These are phyloP conservation scores for Hapalemur alaotrensis DNA, from an alignment of 2,797 vertebrate genomes.

Conservation along the genomic window DNA sequence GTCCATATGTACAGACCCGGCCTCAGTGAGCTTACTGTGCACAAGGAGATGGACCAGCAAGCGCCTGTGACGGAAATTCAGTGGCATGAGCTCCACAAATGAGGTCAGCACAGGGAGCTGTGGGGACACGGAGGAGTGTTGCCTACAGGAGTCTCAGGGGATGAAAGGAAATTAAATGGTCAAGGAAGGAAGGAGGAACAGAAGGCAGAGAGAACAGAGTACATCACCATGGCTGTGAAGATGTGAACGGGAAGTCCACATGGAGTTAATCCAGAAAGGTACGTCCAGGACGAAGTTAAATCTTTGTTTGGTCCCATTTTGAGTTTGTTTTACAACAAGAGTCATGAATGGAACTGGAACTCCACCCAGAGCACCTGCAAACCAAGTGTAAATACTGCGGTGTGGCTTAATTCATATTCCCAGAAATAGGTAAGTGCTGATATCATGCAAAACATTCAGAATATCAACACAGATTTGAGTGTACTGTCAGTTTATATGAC, in stretches of 20 bases:
- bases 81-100: background rate
- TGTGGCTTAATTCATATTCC: background rate
- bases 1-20: background rate
- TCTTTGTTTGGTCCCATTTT: background rate
- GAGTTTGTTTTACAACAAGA: background rate
- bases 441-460: background rate
- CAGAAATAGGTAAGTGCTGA: background rate
- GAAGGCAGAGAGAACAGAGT: background rate
- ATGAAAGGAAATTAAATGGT: background rate
- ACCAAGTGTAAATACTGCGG: background rate
- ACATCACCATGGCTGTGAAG: rapidly evolving
- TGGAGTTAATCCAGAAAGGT: background rate
- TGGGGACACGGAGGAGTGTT: background rate
- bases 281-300: background rate
- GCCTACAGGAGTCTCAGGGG: background rate
- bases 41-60: background rate
- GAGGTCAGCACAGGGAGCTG: background rate
- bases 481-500: background rate
- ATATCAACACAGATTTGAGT: background rate
- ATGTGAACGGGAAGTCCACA: background rate
- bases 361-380: slow-evolving; percentile 1
- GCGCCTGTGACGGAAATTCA: background rate
- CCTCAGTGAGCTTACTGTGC: background rate
- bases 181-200: background rate
- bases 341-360: background rate